Evolutionary conservation across 2,888 invertebrate genomes (phyloP).

Genomic region (Stegana nigrithorax): DNA sequence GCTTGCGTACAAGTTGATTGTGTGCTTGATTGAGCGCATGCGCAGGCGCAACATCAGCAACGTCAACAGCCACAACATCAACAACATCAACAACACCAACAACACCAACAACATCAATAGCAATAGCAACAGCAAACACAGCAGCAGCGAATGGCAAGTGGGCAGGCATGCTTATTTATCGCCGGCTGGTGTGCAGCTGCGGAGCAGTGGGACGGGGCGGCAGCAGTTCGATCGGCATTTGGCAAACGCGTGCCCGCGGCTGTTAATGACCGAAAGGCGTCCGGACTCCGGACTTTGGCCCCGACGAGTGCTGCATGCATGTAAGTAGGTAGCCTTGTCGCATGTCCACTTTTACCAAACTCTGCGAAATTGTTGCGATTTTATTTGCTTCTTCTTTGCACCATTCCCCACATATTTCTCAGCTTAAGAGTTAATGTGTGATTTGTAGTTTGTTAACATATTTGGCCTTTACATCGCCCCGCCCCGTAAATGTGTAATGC

Average conservation of each 20-base stretch:
- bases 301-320: background rate
- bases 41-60: background rate
- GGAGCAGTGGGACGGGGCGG: background rate
- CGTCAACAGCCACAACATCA: background rate
- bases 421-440: too few species aligned
- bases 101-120: conserved; percentile 6
- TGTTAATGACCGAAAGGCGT: background rate
- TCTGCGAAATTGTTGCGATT: too few species aligned
- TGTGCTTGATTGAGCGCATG: conserved; percentile 2
- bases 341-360: background rate
- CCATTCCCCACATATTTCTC: too few species aligned
- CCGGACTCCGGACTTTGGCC: conserved; percentile 17
- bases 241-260: background rate
- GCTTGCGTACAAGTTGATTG: too few species aligned
- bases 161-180: conserved; percentile 12
- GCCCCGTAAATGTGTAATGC: too few species aligned
- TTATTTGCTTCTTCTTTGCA: too few species aligned
- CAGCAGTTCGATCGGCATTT: background rate
- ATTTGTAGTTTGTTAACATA: too few species aligned
- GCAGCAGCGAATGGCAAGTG: conserved; percentile 12
- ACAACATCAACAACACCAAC: conserved; percentile 1
- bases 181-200: background rate
- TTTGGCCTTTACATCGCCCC: too few species aligned
- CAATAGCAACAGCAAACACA: background rate
- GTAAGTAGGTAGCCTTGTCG: conserved; percentile 12